Percentiles rank a stretch among this genome's conserved stretches.
Conservation (phyloP, 2,113 vertebrate species). For the Solea senegalensis region DNA sequence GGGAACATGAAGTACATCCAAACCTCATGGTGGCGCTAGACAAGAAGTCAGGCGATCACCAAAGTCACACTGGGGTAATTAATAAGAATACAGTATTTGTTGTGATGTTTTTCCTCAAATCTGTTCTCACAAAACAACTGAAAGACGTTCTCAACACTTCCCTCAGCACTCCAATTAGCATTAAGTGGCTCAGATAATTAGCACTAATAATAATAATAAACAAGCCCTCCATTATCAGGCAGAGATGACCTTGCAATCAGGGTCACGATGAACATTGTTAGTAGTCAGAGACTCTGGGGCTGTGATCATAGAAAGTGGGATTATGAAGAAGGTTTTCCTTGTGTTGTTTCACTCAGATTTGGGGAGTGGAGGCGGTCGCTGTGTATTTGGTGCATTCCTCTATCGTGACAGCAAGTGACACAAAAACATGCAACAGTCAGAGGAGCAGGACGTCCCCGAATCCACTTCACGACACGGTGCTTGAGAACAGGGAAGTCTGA, state of each 20-base stretch:
- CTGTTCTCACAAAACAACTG: too few relatives aligned
- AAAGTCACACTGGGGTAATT: too few relatives aligned
- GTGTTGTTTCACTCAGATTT: neutral
- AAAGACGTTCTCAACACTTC: neutral
- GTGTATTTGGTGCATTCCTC: neutral
- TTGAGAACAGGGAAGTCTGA: conserved; percentile 32
- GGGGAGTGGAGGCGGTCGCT: neutral
- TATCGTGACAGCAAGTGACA: conserved; percentile 9
- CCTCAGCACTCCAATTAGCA: conserved; percentile 5
- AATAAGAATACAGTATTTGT: too few relatives aligned
- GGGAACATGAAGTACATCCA: too few relatives aligned
- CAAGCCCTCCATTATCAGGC: conserved; percentile 8
- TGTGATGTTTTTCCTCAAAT: too few relatives aligned
- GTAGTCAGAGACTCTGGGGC: neutral
- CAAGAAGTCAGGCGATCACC: too few relatives aligned
- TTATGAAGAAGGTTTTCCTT: conserved; percentile 1
- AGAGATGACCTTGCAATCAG: conserved; percentile 12
- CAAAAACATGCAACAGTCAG: conserved; percentile 23
- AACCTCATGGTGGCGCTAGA: too few relatives aligned
- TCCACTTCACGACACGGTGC: conserved; percentile 13
- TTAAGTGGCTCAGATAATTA: conserved; percentile 13
- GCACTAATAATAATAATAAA: neutral
- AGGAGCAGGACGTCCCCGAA: conserved; percentile 19
- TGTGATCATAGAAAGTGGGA: neutral
- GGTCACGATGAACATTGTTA: neutral